Percentiles rank a stretch among this genome's conserved stretches.
Evolutionary conservation across 2,113 vertebrate species (phyloP).

Genomic region (Merops nubicus): DNA sequence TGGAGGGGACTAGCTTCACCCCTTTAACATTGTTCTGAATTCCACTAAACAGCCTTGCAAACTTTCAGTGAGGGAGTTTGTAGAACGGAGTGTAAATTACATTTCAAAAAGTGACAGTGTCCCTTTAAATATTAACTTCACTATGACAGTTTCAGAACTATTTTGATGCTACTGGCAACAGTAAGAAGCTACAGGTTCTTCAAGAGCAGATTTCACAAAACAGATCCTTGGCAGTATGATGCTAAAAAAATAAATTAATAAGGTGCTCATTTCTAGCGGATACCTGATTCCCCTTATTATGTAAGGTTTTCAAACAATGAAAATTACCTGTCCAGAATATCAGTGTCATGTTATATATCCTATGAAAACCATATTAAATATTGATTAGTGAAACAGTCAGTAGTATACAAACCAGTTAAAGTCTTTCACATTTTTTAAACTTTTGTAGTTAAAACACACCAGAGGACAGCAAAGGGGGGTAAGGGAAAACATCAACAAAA

Average conservation of each 20-base stretch:
- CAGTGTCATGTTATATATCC: slow-evolving; percentile 77
- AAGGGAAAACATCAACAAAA: not conserved
- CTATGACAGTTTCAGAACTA: not conserved
- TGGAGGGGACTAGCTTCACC: not conserved
- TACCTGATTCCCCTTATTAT: slow-evolving; percentile 64
- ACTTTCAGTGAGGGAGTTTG: not conserved
- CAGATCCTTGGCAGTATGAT: slow-evolving; percentile 61
- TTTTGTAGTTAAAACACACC: slow-evolving; percentile 8
- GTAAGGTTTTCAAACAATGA: slow-evolving; percentile 67
- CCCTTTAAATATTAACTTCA: slow-evolving; percentile 45
- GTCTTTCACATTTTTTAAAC: slow-evolving; percentile 52
- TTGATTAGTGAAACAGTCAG: slow-evolving; percentile 71
- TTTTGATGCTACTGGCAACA: not conserved
- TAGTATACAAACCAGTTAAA: slow-evolving; percentile 50
- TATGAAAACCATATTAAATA: slow-evolving; percentile 77
- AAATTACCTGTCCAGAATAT: slow-evolving; percentile 77
- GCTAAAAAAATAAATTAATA: not conserved
- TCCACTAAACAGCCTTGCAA: not conserved
- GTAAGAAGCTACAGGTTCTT: not conserved
- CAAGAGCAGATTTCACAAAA: not conserved
- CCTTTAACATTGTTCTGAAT: not conserved
- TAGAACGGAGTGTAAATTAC: not conserved
- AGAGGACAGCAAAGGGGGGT: not conserved
- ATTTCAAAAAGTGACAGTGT: not conserved
- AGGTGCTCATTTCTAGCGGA: slow-evolving; percentile 71